phyloP scores from a whole-genome alignment of 1,140 invertebrate genomes.

The Lethrus apterus region DNA sequence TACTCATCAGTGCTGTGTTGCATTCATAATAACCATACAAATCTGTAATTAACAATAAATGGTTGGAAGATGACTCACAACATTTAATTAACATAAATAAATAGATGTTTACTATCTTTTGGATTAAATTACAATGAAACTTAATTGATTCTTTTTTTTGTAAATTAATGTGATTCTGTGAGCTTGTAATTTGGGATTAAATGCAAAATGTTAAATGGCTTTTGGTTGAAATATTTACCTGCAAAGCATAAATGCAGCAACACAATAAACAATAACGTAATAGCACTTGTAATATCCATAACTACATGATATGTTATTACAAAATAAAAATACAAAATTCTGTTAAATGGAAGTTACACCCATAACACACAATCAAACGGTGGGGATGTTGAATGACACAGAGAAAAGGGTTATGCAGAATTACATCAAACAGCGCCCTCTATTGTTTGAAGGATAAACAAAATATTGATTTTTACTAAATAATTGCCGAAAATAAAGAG shows the following conservation, averaged over 20 bases:
- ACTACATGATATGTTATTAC: not conserved
- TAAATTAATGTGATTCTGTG: not conserved
- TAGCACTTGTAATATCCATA: slow-evolving; percentile 1
- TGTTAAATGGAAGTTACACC: no score
- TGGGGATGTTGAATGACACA: not conserved
- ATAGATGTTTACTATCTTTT: no score
- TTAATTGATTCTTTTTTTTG: not conserved
- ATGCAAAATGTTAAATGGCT: no score
- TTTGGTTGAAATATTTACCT: slow-evolving; percentile 3
- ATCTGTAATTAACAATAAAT: slow-evolving; percentile 28
- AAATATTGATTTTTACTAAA: no score
- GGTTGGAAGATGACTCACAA: slow-evolving; percentile 4
- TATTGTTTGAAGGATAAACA: slow-evolving; percentile 7
- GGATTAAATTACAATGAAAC: slow-evolving; percentile 1
- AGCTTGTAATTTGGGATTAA: slow-evolving; percentile 3
- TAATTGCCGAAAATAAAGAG: no score
- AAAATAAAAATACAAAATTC: slow-evolving; percentile 5
- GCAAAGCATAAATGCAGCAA: not conserved
- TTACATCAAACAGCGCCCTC: slow-evolving; percentile 6
- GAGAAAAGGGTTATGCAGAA: slow-evolving; percentile 3
- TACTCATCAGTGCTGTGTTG: slow-evolving; percentile 67
- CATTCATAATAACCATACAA: slow-evolving; percentile 67
- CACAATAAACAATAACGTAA: slow-evolving; percentile 7
- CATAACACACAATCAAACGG: slow-evolving; percentile 3
- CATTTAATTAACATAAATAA: no score